These are phyloP conservation scores for Caenorhabditis panamensis DNA, from an alignment of 2,888 invertebrate genomes.

Conservation along the genomic window DNA sequence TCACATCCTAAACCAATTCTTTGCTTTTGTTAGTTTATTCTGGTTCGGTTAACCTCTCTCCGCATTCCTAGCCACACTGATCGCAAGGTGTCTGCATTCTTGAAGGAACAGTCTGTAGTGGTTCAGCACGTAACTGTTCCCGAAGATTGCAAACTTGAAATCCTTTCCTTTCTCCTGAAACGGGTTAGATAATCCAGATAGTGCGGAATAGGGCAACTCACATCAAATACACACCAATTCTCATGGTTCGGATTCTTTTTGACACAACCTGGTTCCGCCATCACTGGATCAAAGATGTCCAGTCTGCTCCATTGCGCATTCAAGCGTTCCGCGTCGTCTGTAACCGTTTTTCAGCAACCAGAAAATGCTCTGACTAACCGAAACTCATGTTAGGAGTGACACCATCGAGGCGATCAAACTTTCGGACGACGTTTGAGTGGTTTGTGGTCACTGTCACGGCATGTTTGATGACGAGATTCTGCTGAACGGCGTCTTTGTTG, in stretches of 20 bases:
- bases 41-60: slow-evolving; percentile 22
- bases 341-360: too few species aligned
- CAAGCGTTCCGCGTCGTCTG: too few species aligned
- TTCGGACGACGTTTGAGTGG: background rate
- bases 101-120: slow-evolving; percentile 53
- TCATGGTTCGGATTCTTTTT: too few species aligned
- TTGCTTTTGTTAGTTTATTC: background rate
- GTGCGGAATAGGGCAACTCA: too few species aligned
- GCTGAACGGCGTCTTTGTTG: slow-evolving; percentile 39
- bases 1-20: slow-evolving; percentile 22
- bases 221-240: too few species aligned
- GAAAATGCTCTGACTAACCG: too few species aligned
- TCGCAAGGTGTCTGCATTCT: slow-evolving; percentile 40
- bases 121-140: slow-evolving; percentile 63
- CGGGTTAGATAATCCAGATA: too few species aligned
- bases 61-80: slow-evolving; percentile 25
- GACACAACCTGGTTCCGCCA: too few species aligned
- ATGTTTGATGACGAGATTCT: background rate
- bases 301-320: too few species aligned
- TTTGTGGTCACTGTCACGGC: background rate
- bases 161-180: slow-evolving; percentile 38
- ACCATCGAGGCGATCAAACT: slow-evolving; percentile 20
- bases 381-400: slow-evolving; percentile 30
- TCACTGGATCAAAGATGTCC: too few species aligned
- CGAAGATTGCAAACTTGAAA: slow-evolving; percentile 51